Base-by-base conservation (phyloP, 2,888 invertebrate species). In the Eurytoma californica region DNA sequence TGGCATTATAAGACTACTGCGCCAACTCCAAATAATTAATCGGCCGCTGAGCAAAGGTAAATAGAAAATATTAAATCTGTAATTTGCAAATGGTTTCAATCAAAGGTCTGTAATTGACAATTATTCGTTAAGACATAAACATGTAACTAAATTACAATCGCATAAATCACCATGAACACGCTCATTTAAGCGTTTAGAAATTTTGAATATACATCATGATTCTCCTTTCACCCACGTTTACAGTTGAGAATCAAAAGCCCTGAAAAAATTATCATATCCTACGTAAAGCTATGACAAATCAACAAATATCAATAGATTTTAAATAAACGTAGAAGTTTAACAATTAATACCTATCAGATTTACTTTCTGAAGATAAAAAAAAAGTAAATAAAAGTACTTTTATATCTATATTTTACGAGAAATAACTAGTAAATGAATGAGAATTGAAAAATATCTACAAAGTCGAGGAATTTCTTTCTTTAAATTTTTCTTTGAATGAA, bases 41-140 rank as follows among this genome's bases (percentile, higher is more conserved):
- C 80, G 65, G 28, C n/a, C 13, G n/a, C 60, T 51, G n/a, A 0
- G 53, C 49, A 13, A 66, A 63, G 74, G 79, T 66, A 74, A 77
- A 73, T 66, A 69, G 69, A 65, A 58, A 58, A 65, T 73, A 69
- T 77, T 80, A 72, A 77, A 77, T 80, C 73, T 77, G 51, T 72
- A 77, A 77, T 80, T 77, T 77, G 51, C 63, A 72, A 69, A 66
- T 69, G 65, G 55, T 58, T 73, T 69, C 60, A 69, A 80, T 77
- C 80, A 55, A 49, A 68, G 39, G 20, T 24, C 73, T 58, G 51
- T 77, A 77, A 80, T 72, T 68, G 63, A 68, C 57, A 77, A 77
- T 80, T 80, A 72, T 80, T 65, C 72, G 51, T n/a, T 30, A 49
- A 24, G 39, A 20, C 39, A 61, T 20, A 78, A 73, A 69, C 39